A percentile compares a stretch with the other conserved stretches of the same genome.
Conservation (phyloP, 2,113 vertebrate genomes). For the Heterotilapia buettikoferi region DNA sequence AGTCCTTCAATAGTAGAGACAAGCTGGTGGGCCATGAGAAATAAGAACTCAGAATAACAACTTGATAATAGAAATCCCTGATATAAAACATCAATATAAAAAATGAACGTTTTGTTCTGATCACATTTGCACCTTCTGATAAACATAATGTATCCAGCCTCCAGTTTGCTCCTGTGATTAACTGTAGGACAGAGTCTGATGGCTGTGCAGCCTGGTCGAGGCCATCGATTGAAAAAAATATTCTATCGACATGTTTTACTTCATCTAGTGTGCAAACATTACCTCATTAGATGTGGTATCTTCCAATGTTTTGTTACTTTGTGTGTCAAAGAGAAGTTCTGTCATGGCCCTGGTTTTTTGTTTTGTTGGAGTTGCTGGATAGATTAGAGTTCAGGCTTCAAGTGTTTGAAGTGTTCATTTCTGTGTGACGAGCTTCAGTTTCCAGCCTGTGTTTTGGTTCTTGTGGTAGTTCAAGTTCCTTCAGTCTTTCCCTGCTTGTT, state of each 20-base stretch:
- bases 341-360: rapidly evolving
- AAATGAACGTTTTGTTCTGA: not conserved
- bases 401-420: not conserved
- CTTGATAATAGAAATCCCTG: not conserved
- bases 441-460: not conserved
- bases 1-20: not conserved
- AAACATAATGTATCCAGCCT: not conserved
- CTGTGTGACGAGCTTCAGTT: not conserved
- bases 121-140: not conserved
- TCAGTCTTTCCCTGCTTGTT: not conserved
- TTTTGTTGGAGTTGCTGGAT: not conserved
- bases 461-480: not conserved
- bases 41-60: not conserved
- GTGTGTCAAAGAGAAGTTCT: rapidly evolving
- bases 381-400: not conserved
- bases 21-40: not conserved
- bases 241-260: rapidly evolving
- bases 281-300: not conserved
- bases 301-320: not conserved
- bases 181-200: not conserved
- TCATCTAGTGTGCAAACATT: not conserved
- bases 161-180: not conserved
- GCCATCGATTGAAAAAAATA: not conserved
- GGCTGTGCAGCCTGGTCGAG: not conserved
- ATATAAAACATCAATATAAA: not conserved